Evolutionary conservation across 2,797 vertebrate genomes (phyloP).

Genomic region (Sebastes miniatus): DNA sequence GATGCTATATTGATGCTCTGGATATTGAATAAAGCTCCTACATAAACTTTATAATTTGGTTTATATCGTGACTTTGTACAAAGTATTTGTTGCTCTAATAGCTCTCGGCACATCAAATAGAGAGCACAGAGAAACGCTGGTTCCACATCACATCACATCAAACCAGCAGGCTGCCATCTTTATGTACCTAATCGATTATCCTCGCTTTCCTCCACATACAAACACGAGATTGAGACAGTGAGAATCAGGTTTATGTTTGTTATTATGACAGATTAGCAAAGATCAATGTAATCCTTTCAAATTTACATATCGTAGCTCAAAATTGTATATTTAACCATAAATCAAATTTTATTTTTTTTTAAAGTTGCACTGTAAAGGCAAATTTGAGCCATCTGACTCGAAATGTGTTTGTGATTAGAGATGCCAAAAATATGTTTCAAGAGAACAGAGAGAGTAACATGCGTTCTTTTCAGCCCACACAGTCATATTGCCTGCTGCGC

Average conservation of each 20-base stretch:
- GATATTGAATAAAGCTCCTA: too few relatives aligned
- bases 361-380: conserved; percentile 23
- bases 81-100: conserved; percentile 20
- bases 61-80: neutral
- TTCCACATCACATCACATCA: conserved; percentile 50
- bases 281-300: conserved; percentile 24
- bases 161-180: conserved; percentile 35
- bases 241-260: conserved; percentile 24
- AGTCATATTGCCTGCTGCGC: conserved; percentile 53
- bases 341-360: conserved; percentile 9
- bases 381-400: conserved; percentile 34
- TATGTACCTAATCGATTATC: conserved; percentile 38
- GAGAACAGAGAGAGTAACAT: conserved; percentile 50
- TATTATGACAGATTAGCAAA: conserved; percentile 2
- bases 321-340: conserved; percentile 6
- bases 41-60: too few relatives aligned
- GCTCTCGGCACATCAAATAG: conserved; percentile 34
- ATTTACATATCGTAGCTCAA: neutral
- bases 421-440: conserved; percentile 58
- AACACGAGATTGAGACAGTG: conserved; percentile 13
- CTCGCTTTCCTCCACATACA: neutral
- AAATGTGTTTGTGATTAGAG: conserved; percentile 61
- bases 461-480: conserved; percentile 52
- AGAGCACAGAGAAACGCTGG: conserved; percentile 29
- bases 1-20: too few relatives aligned